Base-by-base conservation (phyloP, 2,888 invertebrate genomes). In the Seira sanloemensis region DNA sequence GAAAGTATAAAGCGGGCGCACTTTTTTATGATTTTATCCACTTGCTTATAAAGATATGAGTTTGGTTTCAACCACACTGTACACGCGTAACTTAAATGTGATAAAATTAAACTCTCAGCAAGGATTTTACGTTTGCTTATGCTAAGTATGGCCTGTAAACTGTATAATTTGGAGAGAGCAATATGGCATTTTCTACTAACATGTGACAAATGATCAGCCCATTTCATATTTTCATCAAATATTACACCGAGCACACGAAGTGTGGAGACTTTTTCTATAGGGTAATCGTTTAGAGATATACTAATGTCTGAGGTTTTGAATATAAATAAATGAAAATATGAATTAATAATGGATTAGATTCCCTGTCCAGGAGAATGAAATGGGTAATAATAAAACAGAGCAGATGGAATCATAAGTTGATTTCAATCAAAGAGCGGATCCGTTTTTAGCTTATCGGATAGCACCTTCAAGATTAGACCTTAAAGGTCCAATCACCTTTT, bases 171-270 rank as follows among this genome's bases (percentile, higher is more conserved):
- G 16, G 62, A 66, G 1, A 82, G 16, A 0, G 50, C n/a, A 2
- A 5, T 2, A 27, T 62, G 72, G 46, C 82, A 82, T 66, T 72
- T 82, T 72, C 26, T 77, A 2, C n/a, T 24, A 0, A 77, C 66
- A 37, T 58, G 16, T 1, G 46, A 26, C 0, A 65, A 1, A 12
- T 82, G 82, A 1, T 58, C 26, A 37, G 23, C 1, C 62, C 62
- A 82, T 9, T 24, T 62, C 19, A 82, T 19, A 18, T 71, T 72
- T 46, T 72, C 62, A 66, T 82, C 82, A 25, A 82, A 24, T 50
- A 50, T 16, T 1, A 82, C 66, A 19, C 82, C 82, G 1, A 82
- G 54, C n/a, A n/a, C n/a, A n/a, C n/a, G n/a, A n/a, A n/a, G n/a
- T n/a, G n/a, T n/a, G n/a, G n/a, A n/a, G n/a, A n/a, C n/a, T n/a